Evolutionary conservation across 1,140 invertebrate species (phyloP).

Genomic region (Tribolium madens): DNA sequence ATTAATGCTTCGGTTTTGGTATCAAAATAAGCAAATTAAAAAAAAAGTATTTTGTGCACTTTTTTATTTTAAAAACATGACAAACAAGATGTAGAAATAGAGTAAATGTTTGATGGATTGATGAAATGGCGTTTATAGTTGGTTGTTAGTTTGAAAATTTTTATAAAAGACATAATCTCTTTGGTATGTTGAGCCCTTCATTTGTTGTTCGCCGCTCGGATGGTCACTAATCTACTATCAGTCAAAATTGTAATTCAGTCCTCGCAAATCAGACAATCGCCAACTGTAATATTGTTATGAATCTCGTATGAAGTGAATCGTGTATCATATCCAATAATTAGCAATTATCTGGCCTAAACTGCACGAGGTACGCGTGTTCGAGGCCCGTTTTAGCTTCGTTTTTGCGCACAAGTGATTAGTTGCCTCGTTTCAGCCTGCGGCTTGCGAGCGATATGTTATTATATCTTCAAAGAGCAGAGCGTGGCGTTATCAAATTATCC

Average conservation of each 20-base stretch:
- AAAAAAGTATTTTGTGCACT: too few relatives aligned
- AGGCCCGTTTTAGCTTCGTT: constrained; percentile 9
- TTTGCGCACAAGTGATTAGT: constrained; percentile 41
- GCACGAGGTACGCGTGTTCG: constrained; percentile 14
- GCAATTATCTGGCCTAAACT: constrained; percentile 48
- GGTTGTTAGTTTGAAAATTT: too few relatives aligned
- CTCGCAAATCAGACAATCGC: constrained; percentile 51
- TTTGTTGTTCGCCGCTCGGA: constrained; percentile 40
- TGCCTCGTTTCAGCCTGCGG: constrained; percentile 41
- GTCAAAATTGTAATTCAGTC: constrained; percentile 49
- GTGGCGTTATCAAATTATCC: constrained; percentile 42
- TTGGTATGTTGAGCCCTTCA: background rate
- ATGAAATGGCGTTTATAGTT: too few relatives aligned
- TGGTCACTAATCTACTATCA: constrained; percentile 32
- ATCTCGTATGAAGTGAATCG: constrained; percentile 44
- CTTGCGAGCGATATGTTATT: constrained; percentile 42
- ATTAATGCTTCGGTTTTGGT: too few relatives aligned
- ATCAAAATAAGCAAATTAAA: too few relatives aligned
- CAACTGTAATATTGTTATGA: constrained; percentile 46
- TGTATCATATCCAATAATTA: constrained; percentile 49
- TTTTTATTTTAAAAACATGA: too few relatives aligned
- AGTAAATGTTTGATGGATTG: too few relatives aligned
- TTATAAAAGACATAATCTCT: too few relatives aligned
- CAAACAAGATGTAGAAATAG: too few relatives aligned
- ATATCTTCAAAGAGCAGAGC: constrained; percentile 43